phyloP scores from a whole-genome alignment of 1,140 invertebrate species.

The Philaenus spumarius region DNA sequence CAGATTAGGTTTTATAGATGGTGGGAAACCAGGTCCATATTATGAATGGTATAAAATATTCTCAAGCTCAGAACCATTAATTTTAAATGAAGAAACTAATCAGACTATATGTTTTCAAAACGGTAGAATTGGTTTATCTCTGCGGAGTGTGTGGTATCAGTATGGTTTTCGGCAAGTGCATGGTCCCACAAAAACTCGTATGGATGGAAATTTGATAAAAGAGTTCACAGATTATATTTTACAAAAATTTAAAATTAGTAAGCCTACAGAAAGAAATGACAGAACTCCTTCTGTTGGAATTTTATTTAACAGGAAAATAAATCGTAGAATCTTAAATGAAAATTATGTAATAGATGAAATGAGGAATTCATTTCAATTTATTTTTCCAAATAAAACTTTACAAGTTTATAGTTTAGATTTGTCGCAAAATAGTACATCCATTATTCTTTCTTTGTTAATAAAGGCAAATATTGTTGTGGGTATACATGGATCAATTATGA shows the following conservation, averaged over 20 bases:
- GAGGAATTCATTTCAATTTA: slow-evolving; percentile 10
- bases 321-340: slow-evolving; percentile 46
- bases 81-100: slow-evolving; percentile 14
- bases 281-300: slow-evolving; percentile 20
- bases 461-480: slow-evolving; percentile 33
- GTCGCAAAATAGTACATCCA: slow-evolving; percentile 33
- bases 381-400: slow-evolving; percentile 2
- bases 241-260: slow-evolving; percentile 13
- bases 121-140: slow-evolving; percentile 39
- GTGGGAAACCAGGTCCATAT: slow-evolving; percentile 17
- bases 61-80: slow-evolving; percentile 17
- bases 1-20: slow-evolving; percentile 27
- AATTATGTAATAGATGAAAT: slow-evolving; percentile 33
- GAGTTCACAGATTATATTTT: slow-evolving; percentile 29
- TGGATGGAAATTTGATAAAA: slow-evolving; percentile 18
- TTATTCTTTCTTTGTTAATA: slow-evolving; percentile 35
- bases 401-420: slow-evolving; percentile 27
- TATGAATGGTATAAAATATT: slow-evolving; percentile 27
- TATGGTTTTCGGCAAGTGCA: slow-evolving; percentile 46
- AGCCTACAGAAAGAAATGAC: background rate
- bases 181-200: slow-evolving; percentile 32
- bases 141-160: slow-evolving; percentile 43
- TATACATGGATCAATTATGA: slow-evolving; percentile 40
- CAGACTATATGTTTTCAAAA: slow-evolving; percentile 38
- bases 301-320: slow-evolving; percentile 41